Percentiles rank a stretch among this genome's conserved stretches.
These are phyloP conservation scores for Cyprinodon tularosa DNA, from an alignment of 2,113 vertebrate species.

Conservation along the genomic window DNA sequence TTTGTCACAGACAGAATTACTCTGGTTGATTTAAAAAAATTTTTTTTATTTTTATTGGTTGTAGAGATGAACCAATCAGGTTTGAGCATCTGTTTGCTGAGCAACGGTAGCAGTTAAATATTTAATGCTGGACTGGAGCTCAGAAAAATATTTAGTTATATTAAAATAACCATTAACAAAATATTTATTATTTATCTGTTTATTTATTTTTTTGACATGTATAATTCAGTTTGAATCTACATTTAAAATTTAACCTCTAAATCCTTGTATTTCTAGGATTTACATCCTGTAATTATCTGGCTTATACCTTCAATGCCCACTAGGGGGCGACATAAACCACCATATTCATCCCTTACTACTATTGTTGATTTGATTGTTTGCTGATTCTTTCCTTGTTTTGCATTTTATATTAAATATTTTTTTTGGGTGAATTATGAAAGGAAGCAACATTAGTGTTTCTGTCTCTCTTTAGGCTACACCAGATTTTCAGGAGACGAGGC, in stretches of 20 bases:
- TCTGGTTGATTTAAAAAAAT: too few species aligned
- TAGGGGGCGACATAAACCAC: background rate
- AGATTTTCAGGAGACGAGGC: slow-evolving; percentile 97
- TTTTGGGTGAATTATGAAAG: background rate
- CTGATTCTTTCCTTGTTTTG: background rate
- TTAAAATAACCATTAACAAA: background rate
- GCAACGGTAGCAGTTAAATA: background rate
- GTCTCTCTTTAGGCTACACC: slow-evolving; percentile 75
- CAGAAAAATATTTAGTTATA: background rate
- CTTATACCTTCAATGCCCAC: background rate
- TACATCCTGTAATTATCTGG: background rate
- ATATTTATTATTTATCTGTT: too few species aligned
- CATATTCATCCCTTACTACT: background rate
- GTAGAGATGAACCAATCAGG: background rate
- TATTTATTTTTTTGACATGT: too few species aligned
- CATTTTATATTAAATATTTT: background rate
- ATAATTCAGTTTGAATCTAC: background rate
- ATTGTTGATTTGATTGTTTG: background rate
- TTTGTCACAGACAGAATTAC: too few species aligned
- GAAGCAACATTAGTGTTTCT: background rate
- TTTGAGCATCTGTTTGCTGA: background rate
- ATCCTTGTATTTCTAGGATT: too few species aligned
- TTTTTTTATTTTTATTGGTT: background rate
- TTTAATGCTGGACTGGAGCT: background rate
- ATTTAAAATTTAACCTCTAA: background rate